phyloP scores from a whole-genome alignment of 2,888 invertebrate genomes.

The Heliconius ethilla region DNA sequence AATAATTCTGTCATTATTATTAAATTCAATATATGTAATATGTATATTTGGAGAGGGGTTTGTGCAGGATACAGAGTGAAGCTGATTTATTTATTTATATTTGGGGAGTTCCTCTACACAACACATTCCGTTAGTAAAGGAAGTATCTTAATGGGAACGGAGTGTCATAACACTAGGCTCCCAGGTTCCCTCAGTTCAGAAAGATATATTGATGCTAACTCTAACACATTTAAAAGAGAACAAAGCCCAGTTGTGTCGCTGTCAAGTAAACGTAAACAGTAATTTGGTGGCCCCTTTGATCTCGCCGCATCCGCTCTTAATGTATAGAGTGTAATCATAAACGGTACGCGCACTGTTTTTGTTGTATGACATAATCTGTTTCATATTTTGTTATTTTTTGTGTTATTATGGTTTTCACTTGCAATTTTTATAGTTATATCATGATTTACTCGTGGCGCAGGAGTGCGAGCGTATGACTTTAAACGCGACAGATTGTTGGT shows the following conservation, averaged over 20 bases:
- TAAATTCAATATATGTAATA: background rate
- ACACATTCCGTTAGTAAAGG: too few relatives aligned
- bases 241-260: slow-evolving; percentile 27
- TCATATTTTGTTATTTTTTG: background rate
- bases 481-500: background rate
- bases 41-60: too few relatives aligned
- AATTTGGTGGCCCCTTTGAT: slow-evolving; percentile 27
- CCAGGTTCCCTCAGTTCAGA: background rate
- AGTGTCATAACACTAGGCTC: too few relatives aligned
- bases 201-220: background rate
- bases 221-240: background rate
- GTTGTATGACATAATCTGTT: background rate
- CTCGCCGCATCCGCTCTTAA: slow-evolving; percentile 26
- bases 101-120: too few relatives aligned
- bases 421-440: too few relatives aligned
- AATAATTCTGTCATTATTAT: background rate
- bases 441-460: too few relatives aligned
- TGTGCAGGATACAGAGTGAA: too few relatives aligned
- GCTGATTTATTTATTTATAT: too few relatives aligned
- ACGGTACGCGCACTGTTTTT: background rate
- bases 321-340: slow-evolving; percentile 22
- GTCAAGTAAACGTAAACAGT: slow-evolving; percentile 32
- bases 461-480: background rate
- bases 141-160: too few relatives aligned
- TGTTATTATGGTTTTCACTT: too few relatives aligned